These are phyloP conservation scores for Beroe forskalii DNA, from an alignment of 37 sponge, comb jelly and placozoan genomes.

Conservation along the genomic window DNA sequence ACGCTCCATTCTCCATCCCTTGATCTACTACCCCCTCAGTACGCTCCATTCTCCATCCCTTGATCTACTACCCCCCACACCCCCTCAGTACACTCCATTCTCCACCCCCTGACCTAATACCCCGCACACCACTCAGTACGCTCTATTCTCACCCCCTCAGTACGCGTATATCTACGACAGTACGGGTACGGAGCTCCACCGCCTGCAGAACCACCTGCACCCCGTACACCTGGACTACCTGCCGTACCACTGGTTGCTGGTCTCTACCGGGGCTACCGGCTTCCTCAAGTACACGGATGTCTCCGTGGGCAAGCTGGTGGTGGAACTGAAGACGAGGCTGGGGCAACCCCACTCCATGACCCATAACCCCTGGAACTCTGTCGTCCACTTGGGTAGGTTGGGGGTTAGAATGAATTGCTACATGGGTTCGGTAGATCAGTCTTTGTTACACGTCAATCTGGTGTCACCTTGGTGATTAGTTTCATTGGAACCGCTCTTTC, in stretches of 20 bases:
- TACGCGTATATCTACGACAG: constrained; percentile 92
- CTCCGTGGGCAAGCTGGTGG: constrained; percentile 80
- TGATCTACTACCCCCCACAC: not conserved
- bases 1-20: too few species aligned
- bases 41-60: too few species aligned
- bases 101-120: not conserved
- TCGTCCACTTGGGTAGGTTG: constrained; percentile 86
- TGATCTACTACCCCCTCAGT: not conserved
- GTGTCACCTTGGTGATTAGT: not conserved
- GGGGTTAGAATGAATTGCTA: too few species aligned
- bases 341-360: constrained; percentile 77
- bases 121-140: not conserved
- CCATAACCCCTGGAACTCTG: constrained; percentile 92
- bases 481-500: too few species aligned
- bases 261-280: constrained; percentile 83
- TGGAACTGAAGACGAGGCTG: constrained; percentile 71
- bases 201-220: constrained; percentile 76
- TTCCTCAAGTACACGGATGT: constrained; percentile 81
- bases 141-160: not conserved
- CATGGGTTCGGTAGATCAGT: too few species aligned
- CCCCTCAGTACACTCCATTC: not conserved
- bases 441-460: too few species aligned
- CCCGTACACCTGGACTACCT: constrained; percentile 84
- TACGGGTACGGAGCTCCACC: constrained; percentile 89
- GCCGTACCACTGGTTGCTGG: constrained; percentile 98